Conservation (phyloP, 1,140 invertebrate genomes). For the Trissolcus basalis region DNA sequence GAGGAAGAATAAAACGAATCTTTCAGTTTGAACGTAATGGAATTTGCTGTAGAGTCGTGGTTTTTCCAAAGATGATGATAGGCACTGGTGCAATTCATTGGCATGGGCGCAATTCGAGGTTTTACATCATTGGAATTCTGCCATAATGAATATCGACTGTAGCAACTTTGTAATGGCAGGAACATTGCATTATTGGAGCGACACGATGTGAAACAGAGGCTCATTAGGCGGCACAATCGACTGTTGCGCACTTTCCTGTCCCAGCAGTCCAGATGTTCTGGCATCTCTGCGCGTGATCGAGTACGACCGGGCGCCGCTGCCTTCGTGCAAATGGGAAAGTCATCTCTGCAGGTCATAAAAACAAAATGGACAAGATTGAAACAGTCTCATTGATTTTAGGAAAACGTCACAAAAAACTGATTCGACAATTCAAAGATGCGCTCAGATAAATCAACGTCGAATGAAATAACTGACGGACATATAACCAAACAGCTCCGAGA, state of each 20-base stretch:
- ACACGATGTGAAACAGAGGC: constrained; percentile 35
- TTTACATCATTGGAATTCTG: neutral
- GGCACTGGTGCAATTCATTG: constrained; percentile 10
- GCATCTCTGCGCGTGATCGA: constrained; percentile 17
- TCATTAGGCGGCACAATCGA: constrained; percentile 48
- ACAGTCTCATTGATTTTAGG: too few relatives aligned
- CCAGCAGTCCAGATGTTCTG: constrained; percentile 13
- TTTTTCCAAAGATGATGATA: constrained; percentile 18
- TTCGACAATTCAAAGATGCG: too few relatives aligned
- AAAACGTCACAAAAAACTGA: too few relatives aligned
- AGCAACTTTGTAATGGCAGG: constrained; percentile 39
- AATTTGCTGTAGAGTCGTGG: neutral
- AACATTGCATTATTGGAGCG: constrained; percentile 42
- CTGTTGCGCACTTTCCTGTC: constrained; percentile 24
- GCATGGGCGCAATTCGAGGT: constrained; percentile 26
- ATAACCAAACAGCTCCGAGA: too few relatives aligned
- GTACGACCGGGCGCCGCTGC: constrained; percentile 5
- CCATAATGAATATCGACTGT: constrained; percentile 26
- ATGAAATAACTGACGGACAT: too few relatives aligned
- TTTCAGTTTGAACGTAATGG: constrained; percentile 12
- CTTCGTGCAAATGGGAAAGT: constrained; percentile 19
- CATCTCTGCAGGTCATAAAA: neutral
- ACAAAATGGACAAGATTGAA: too few relatives aligned
- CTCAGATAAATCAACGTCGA: too few relatives aligned
- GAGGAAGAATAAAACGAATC: constrained; percentile 1